Percentiles rank a stretch among this genome's conserved stretches.
Conservation (phyloP, 2,113 vertebrate genomes). For the Prietella phreatophila region DNA sequence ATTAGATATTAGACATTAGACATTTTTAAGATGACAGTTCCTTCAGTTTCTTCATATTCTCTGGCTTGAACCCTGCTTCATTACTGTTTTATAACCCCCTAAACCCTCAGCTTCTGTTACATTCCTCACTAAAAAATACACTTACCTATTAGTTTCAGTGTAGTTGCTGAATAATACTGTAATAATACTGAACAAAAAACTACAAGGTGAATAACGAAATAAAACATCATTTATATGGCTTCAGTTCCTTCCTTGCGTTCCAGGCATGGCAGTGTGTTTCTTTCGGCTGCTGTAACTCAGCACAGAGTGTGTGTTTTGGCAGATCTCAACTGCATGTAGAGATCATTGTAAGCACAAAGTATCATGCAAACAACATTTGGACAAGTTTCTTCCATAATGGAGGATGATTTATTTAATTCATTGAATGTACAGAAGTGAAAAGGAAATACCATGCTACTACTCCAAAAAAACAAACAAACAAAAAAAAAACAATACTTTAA, state of each 20-base stretch:
- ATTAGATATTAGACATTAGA: not conserved
- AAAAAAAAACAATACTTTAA: not conserved
- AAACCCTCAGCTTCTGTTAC: not conserved
- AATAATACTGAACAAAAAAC: not conserved
- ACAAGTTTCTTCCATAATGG: not conserved
- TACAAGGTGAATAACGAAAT: not conserved
- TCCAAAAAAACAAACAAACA: not conserved
- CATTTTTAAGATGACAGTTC: not conserved
- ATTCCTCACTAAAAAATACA: not conserved
- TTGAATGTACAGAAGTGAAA: not conserved
- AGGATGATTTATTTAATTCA: not conserved
- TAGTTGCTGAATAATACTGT: not conserved
- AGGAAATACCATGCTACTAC: not conserved
- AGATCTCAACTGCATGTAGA: not conserved
- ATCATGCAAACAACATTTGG: not conserved
- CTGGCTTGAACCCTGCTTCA: not conserved
- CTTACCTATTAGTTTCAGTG: not conserved
- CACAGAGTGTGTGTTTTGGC: constrained; percentile 3
- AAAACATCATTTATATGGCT: not conserved
- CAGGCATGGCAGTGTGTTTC: constrained; percentile 2
- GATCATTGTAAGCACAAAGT: not conserved
- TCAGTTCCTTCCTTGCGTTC: not conserved
- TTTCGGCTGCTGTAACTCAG: not conserved
- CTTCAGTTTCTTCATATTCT: not conserved
- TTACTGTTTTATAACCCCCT: not conserved